Evolutionary conservation across 2,113 vertebrate species (phyloP).

Genomic region (Fregata magnificens): DNA sequence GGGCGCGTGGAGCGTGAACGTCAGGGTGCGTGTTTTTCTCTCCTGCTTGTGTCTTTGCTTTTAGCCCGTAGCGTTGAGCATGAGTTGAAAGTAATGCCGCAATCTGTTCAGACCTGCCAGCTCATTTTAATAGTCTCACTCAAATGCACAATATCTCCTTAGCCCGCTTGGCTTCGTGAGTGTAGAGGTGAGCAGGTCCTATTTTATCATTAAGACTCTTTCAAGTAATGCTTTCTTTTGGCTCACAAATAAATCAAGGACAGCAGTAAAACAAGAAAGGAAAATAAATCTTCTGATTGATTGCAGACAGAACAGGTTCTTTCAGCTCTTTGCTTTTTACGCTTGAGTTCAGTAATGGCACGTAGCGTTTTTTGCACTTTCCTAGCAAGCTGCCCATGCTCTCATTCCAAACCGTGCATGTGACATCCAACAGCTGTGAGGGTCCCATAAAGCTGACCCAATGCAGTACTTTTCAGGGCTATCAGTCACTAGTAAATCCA

Average conservation of each 20-base stretch:
- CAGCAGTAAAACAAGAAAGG: neutral
- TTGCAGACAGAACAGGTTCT: neutral
- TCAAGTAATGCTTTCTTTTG: slow-evolving; percentile 16
- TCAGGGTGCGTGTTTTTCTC: neutral
- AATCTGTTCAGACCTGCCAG: neutral
- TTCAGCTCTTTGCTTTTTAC: slow-evolving; percentile 2
- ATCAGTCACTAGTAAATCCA: neutral
- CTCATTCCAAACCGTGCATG: neutral
- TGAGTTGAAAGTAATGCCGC: neutral
- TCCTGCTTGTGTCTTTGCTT: neutral
- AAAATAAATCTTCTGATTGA: slow-evolving; percentile 19
- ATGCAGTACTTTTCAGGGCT: neutral
- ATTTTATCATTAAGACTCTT: slow-evolving; percentile 20
- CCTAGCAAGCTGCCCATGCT: neutral
- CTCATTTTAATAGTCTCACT: neutral
- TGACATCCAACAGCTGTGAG: neutral
- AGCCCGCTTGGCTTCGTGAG: neutral
- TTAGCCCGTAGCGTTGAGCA: neutral
- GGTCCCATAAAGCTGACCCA: neutral
- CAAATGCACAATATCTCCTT: neutral
- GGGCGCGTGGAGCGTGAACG: neutral
- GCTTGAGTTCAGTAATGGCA: neutral
- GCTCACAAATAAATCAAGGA: slow-evolving; percentile 19
- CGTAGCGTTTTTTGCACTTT: neutral
- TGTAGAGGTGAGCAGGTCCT: neutral